phyloP scores from a whole-genome alignment of 2,888 invertebrate genomes.

The Meta bourneti region DNA sequence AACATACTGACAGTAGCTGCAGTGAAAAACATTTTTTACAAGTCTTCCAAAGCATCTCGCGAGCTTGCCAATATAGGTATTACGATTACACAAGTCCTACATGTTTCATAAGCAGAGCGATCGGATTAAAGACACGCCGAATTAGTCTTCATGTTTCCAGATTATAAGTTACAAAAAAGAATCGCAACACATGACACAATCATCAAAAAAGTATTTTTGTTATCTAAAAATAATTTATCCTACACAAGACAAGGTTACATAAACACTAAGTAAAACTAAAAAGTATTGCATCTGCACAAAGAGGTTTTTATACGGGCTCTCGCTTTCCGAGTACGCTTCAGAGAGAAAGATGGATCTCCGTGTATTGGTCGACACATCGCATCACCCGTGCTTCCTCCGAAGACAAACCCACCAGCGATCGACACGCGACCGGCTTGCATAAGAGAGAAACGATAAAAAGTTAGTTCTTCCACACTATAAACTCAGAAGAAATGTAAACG shows the following conservation, averaged over 20 bases:
- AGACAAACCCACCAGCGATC: conserved; percentile 26
- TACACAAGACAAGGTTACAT: conserved; percentile 66
- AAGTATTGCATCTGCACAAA: conserved; percentile 74
- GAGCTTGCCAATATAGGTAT: background rate
- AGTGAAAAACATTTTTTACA: conserved; percentile 1
- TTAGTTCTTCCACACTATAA: conserved; percentile 43
- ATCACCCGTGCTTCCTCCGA: conserved; percentile 23
- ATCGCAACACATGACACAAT: conserved; percentile 40
- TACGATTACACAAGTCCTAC: background rate
- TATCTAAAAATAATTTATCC: conserved; percentile 73
- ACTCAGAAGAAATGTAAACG: conserved; percentile 62
- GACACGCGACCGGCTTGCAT: conserved; percentile 17
- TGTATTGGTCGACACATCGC: conserved; percentile 21
- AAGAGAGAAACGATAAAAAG: background rate
- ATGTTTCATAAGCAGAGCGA: background rate
- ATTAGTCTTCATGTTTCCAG: conserved; percentile 24
- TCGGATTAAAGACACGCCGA: background rate
- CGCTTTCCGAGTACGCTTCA: conserved; percentile 23
- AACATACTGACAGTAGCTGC: background rate
- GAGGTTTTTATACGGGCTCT: conserved; percentile 46
- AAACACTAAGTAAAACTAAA: conserved; percentile 74
- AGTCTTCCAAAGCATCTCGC: background rate
- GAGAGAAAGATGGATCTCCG: conserved; percentile 45
- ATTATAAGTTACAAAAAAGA: conserved; percentile 59
- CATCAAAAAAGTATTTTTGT: conserved; percentile 36